phyloP scores from a whole-genome alignment of 2,113 vertebrate species.

The Cottus gobio region DNA sequence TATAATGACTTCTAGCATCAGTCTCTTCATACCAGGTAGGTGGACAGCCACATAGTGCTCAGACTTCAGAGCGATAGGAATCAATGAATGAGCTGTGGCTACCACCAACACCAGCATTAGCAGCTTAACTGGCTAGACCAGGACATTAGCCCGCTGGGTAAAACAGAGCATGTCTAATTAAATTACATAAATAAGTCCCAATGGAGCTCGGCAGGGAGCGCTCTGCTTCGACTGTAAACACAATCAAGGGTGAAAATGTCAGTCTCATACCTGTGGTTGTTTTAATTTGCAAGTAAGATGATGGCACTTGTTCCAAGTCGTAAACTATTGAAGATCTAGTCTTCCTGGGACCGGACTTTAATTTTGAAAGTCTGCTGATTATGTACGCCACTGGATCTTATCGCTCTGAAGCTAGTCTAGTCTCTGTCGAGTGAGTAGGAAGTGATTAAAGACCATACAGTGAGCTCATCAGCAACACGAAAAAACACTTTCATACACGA shows the following conservation, averaged over 20 bases:
- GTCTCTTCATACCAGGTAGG: background rate
- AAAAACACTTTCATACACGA: background rate
- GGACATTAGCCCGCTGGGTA: conserved; percentile 53
- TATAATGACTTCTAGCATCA: conserved; percentile 27
- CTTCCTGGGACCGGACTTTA: background rate
- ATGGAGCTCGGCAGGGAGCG: conserved; percentile 60
- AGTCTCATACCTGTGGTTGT: conserved; percentile 58
- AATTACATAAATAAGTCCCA: conserved; percentile 65
- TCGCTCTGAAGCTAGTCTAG: background rate
- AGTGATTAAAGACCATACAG: background rate
- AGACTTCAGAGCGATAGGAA: conserved; percentile 13
- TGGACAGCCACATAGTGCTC: background rate
- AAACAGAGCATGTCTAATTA: conserved; percentile 60
- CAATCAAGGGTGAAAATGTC: conserved; percentile 70
- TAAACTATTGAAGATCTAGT: background rate
- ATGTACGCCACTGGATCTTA: background rate
- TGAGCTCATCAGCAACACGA: background rate
- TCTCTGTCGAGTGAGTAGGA: background rate
- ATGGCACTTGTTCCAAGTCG: conserved; percentile 11
- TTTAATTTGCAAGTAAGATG: conserved; percentile 60
- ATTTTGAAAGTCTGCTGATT: background rate
- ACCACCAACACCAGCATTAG: conserved; percentile 23
- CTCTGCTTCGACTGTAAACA: conserved; percentile 55
- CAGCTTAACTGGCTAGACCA: conserved; percentile 43
- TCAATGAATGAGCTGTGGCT: conserved; percentile 18